A percentile compares a stretch with the other conserved stretches of the same genome.
Conservation (phyloP, 2,888 invertebrate species). For the Conus canariensis region DNA sequence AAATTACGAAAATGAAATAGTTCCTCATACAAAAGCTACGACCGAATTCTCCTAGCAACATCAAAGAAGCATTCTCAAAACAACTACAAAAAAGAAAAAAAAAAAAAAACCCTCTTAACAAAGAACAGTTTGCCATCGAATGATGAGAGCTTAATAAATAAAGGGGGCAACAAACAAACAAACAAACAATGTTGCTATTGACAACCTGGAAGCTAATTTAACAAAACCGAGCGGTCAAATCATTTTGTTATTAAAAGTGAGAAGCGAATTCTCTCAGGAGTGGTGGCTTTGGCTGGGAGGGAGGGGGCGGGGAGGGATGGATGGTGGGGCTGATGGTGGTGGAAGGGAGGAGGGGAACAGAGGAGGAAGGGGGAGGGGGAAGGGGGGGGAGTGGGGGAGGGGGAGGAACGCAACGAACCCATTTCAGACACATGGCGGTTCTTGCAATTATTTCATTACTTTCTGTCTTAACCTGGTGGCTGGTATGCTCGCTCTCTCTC, state of each 20-base stretch:
- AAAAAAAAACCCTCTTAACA: not conserved
- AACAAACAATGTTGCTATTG: not conserved
- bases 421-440: not conserved
- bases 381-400: not conserved
- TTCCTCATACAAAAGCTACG: too few species aligned
- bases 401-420: not conserved
- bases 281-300: too few species aligned
- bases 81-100: not conserved
- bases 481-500: not conserved
- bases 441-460: too few species aligned
- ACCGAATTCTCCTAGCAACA: too few species aligned
- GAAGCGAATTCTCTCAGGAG: too few species aligned
- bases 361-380: not conserved
- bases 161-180: not conserved
- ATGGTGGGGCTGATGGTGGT: not conserved
- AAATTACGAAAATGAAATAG: too few species aligned
- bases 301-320: too few species aligned
- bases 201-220: too few species aligned
- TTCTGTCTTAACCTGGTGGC: not conserved
- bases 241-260: not conserved
- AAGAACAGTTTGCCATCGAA: not conserved
- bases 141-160: not conserved
- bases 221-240: not conserved
- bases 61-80: too few species aligned
- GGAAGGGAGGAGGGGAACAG: not conserved